Evolutionary conservation across 2,888 invertebrate genomes (phyloP), one percentile per base, ranked within the genome.

Genomic region (Leptinotarsa haldemani): DNA sequence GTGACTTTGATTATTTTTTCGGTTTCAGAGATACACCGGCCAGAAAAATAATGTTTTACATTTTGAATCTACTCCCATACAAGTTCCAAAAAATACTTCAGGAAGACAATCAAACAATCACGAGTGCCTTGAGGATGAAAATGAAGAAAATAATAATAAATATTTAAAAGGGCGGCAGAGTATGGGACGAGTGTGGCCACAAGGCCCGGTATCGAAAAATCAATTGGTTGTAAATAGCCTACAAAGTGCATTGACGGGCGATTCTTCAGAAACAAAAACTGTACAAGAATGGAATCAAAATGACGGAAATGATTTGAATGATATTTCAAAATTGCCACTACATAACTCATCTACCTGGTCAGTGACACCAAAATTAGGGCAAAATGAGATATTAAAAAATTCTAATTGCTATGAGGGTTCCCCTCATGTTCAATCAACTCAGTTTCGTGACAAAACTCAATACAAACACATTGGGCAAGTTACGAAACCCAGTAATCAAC

Each of bases 11-110:
- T 56, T 56, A 18, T 71, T 13, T 4, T 61, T 69, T 9, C 20
- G 13, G 15, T 72, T 73, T 65, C 48, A 73, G 73, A 69, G 65
- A 73, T 40, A 46, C 25, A 47, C 40, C 16, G 15, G 47, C 3
- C 58, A 63, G 58, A 48, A 65, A 3, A 69, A 69, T 46, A 25
- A 61, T 61, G 20, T 30, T 22, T 22, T 69, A 16, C 64, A 69
- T 47, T 69, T 65, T 47, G 64, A 69, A 69, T 47, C 46, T 30
- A 69, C 50, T n/a, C 69, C 69, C 40, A 69, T 69, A 40, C 56
- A 69, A 22, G 47, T 64, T 25, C n/a, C 61, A 2, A 69, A 73
- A 30, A 56, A 65, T 46, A 56, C 22, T 20, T 16, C 64, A 53
- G 30, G 20, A n/a, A 61, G 61, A 40, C 18, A 61, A 7, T 12